Percentiles rank a stretch among this genome's conserved stretches.
Evolutionary conservation across 2,797 vertebrate species (phyloP).

Genomic region (Vultur gryphus): DNA sequence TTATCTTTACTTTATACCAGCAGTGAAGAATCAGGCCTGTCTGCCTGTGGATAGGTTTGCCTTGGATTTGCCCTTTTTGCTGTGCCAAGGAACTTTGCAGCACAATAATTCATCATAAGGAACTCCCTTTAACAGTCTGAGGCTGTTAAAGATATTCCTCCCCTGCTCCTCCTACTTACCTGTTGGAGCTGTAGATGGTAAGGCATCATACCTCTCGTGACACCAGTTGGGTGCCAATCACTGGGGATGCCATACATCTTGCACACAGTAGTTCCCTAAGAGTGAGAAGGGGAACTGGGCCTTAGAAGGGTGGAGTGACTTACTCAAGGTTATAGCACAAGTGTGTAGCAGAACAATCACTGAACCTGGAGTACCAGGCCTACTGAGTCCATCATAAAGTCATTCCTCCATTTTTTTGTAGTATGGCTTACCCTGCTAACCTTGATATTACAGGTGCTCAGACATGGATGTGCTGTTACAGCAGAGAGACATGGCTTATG

Average conservation of each 20-base stretch:
- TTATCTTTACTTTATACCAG: not conserved
- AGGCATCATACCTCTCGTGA: fast-evolving
- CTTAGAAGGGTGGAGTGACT: not conserved
- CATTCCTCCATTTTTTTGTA: not conserved
- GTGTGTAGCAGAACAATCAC: not conserved
- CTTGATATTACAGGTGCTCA: not conserved
- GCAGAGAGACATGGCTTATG: not conserved
- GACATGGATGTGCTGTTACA: not conserved
- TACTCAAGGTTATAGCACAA: not conserved
- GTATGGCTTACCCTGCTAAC: not conserved
- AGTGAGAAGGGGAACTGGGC: not conserved
- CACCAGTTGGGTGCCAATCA: not conserved
- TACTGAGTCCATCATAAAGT: not conserved
- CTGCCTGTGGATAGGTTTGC: not conserved
- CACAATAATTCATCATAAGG: not conserved
- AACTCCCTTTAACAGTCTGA: not conserved
- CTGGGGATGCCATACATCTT: not conserved
- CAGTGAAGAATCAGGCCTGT: not conserved
- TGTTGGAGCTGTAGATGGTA: not conserved
- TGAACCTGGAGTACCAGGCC: not conserved
- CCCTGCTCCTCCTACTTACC: not conserved
- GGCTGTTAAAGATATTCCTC: not conserved
- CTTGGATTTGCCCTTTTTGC: not conserved
- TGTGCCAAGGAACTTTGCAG: not conserved
- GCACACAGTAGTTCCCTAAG: not conserved